A percentile compares a stretch with the other conserved stretches of the same genome.
Evolutionary conservation across 2,797 vertebrate genomes (phyloP).

Genomic region (Gadopsis bispinosus): DNA sequence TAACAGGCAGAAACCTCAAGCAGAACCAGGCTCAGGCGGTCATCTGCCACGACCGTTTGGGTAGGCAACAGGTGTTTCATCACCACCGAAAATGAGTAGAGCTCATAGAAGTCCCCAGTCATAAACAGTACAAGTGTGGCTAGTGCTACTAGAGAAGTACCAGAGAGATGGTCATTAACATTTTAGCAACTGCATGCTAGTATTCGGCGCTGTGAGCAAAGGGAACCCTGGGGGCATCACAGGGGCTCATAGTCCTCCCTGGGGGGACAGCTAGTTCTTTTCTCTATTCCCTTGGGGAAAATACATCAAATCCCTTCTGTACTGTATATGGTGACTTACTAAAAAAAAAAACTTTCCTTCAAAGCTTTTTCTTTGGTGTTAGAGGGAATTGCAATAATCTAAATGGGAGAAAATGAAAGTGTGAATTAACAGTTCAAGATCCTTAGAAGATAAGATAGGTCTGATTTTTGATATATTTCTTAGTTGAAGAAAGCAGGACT

Average conservation of each 20-base stretch:
- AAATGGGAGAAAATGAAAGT: no score
- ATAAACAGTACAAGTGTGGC: constrained; percentile 44
- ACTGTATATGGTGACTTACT: constrained; percentile 42
- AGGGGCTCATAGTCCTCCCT: constrained; percentile 47
- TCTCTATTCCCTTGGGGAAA: constrained; percentile 28
- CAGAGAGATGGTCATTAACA: constrained; percentile 54
- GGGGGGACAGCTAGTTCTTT: constrained; percentile 49
- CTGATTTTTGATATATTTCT: no score
- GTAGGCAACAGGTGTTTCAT: constrained; percentile 14
- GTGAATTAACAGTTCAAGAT: no score
- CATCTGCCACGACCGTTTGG: no score
- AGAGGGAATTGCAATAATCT: no score
- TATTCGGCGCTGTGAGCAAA: constrained; percentile 38
- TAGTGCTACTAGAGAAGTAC: constrained; percentile 54
- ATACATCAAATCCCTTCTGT: constrained; percentile 49
- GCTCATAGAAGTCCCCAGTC: constrained; percentile 14
- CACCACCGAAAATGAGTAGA: constrained; percentile 26
- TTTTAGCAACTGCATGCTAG: constrained; percentile 50
- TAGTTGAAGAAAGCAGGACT: no score
- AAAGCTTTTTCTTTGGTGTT: constrained; percentile 55
- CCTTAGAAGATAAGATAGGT: no score
- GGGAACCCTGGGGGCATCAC: constrained; percentile 42
- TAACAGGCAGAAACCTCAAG: no score
- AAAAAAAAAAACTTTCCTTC: constrained; percentile 43
- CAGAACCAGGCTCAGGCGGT: no score